Percentiles rank a stretch among this genome's conserved stretches.
Evolutionary conservation across 1,140 invertebrate genomes (phyloP).

Genomic region (Drosophila varians): DNA sequence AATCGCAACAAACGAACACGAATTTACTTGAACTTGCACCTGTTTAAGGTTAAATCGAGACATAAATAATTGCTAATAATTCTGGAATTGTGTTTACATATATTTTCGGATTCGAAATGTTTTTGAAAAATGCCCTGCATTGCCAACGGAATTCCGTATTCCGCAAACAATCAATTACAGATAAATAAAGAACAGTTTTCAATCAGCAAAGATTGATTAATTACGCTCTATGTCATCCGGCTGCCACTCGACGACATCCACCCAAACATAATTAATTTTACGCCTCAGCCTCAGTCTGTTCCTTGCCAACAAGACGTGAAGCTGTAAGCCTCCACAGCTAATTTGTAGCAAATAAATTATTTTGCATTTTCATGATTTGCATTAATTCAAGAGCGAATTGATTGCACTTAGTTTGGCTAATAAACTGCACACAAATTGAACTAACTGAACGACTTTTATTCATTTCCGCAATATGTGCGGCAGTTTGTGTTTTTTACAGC

Average conservation of each 20-base stretch:
- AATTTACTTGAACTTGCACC: conserved; percentile 31
- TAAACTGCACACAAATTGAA: conserved; percentile 31
- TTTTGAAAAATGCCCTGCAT: neutral
- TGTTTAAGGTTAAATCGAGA: conserved; percentile 26
- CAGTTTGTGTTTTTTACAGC: neutral
- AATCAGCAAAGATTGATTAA: conserved; percentile 41
- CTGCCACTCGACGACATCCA: conserved; percentile 22
- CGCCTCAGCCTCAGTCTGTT: conserved; percentile 21
- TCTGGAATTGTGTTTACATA: conserved; percentile 13
- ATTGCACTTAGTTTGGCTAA: conserved; percentile 59
- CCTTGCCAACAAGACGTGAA: neutral
- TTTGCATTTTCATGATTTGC: conserved; percentile 54
- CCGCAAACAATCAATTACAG: conserved; percentile 27
- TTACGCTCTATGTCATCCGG: conserved; percentile 31
- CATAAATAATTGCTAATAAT: conserved; percentile 26
- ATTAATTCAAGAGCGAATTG: conserved; percentile 68
- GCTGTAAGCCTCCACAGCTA: conserved; percentile 39
- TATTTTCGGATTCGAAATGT: neutral
- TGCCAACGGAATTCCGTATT: conserved; percentile 7
- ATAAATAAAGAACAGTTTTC: conserved; percentile 47
- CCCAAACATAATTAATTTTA: conserved; percentile 35
- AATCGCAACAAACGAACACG: conserved; percentile 10
- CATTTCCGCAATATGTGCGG: conserved; percentile 47
- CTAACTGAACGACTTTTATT: conserved; percentile 29
- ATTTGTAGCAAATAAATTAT: conserved; percentile 70